Base-by-base conservation (phyloP, 2,888 invertebrate genomes). In the Agrochola circellaris region DNA sequence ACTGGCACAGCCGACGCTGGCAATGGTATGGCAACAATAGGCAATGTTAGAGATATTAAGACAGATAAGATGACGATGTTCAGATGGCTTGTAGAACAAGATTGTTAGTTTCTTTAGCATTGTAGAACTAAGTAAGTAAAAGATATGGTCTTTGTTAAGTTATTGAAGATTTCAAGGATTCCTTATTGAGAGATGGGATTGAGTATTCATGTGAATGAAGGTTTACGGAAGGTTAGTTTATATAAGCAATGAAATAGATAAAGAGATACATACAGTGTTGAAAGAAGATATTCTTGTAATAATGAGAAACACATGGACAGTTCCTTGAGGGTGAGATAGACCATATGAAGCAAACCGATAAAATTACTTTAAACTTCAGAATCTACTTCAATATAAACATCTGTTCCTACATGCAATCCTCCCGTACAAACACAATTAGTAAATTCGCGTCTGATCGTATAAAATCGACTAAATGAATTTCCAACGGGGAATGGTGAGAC, bases 401-500 rank as follows among this genome's bases (percentile, higher is more conserved):
- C 15, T 51, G n/a, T 58, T 30, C 13, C 58, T 68, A 30, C 26
- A 68, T 34, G 61, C 61, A 62, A 45, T 60, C 34, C 42, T 51
- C 61, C 13, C 58, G 17, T 67, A 48, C 68, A 73, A 84, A 84
- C 69, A 75, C 48, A 74, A 81, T 80, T 70, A 81, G 67, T 62
- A 38, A 75, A 68, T 74, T 76, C 38, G 30, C 66, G 70, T 84
- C 80, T 79, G 79, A 86, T 75, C 86, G 66, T 64, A 79, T 80
- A 71, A 79, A 73, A 68, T 66, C 48, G 42, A 64, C 67, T 79
- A 77, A 88, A 84, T 82, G 78, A 77, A 87, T 88, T 80, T 78
- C 76, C 56, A 66, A 74, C 58, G 60, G 62, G 82, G 79, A 69
- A 73, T 71, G 72, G 56, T 72, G 77, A 77, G 64, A 80, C 75